Conservation (phyloP, 2,888 invertebrate genomes). For the Yponomeuta plumbellus region DNA sequence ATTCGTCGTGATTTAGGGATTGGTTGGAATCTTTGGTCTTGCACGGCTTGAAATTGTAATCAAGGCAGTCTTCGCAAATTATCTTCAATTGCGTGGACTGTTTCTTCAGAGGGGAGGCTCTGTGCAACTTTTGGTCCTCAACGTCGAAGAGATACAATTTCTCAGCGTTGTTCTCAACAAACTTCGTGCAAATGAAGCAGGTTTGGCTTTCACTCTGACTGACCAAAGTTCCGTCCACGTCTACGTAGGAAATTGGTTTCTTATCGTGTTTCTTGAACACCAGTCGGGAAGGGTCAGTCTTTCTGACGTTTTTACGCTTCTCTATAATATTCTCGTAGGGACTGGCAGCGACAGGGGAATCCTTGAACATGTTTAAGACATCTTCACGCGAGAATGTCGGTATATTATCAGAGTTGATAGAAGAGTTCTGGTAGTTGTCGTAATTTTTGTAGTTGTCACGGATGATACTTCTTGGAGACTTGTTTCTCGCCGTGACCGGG, state of each 20-base stretch:
- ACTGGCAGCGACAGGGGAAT: constrained; percentile 58
- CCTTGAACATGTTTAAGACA: constrained; percentile 65
- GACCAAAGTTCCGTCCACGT: constrained; percentile 45
- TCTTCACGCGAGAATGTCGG: constrained; percentile 53
- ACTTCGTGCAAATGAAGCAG: constrained; percentile 59
- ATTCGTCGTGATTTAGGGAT: constrained; percentile 55
- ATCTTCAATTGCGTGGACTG: constrained; percentile 55
- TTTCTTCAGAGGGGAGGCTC: constrained; percentile 56
- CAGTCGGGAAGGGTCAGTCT: constrained; percentile 57
- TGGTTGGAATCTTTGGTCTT: constrained; percentile 56
- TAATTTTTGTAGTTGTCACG: constrained; percentile 38
- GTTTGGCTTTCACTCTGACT: constrained; percentile 46
- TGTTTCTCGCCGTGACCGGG: constrained; percentile 41
- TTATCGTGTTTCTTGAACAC: constrained; percentile 44
- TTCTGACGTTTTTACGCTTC: constrained; percentile 57
- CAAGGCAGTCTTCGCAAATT: constrained; percentile 56
- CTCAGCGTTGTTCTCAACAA: constrained; percentile 46
- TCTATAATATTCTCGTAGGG: constrained; percentile 46
- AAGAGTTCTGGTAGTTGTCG: constrained; percentile 38
- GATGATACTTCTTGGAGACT: constrained; percentile 51
- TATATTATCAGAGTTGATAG: constrained; percentile 45
- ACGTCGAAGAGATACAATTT: constrained; percentile 65
- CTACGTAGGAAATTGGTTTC: constrained; percentile 40
- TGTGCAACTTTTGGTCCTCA: constrained; percentile 61
- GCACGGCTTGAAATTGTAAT: constrained; percentile 53